phyloP scores from a whole-genome alignment of 2,888 invertebrate species.

The Crematogaster levior region DNA sequence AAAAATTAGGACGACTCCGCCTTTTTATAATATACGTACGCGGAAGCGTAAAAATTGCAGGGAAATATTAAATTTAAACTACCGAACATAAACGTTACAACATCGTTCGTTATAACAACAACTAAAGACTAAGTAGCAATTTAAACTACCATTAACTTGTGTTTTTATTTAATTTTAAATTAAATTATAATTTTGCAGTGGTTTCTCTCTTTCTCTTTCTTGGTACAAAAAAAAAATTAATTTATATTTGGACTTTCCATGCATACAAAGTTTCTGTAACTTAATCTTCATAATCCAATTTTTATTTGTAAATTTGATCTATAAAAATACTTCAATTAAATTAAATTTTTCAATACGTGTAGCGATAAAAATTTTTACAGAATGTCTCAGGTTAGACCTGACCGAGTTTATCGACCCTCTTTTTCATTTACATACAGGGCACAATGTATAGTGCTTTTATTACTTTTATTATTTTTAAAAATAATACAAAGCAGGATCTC shows the following conservation, averaged over 20 bases:
- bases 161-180: not conserved
- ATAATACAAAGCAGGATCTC: not conserved
- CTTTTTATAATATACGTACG: conserved; percentile 15
- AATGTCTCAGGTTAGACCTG: not conserved
- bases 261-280: not conserved
- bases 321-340: not conserved
- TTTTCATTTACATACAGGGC: not conserved
- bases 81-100: not conserved
- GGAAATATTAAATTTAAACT: conserved; percentile 7
- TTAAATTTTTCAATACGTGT: not conserved
- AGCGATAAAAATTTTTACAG: not conserved
- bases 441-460: not conserved
- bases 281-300: not conserved
- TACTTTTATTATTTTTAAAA: not conserved
- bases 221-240: not conserved
- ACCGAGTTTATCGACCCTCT: not conserved
- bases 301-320: not conserved
- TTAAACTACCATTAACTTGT: not conserved
- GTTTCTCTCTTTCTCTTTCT: not conserved
- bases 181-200: not conserved
- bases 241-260: not conserved
- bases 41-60: conserved; percentile 22
- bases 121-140: not conserved
- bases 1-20: conserved; percentile 19
- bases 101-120: not conserved